Evolutionary conservation across 1,140 invertebrate species (phyloP).

Genomic region (Diuraphis noxia): DNA sequence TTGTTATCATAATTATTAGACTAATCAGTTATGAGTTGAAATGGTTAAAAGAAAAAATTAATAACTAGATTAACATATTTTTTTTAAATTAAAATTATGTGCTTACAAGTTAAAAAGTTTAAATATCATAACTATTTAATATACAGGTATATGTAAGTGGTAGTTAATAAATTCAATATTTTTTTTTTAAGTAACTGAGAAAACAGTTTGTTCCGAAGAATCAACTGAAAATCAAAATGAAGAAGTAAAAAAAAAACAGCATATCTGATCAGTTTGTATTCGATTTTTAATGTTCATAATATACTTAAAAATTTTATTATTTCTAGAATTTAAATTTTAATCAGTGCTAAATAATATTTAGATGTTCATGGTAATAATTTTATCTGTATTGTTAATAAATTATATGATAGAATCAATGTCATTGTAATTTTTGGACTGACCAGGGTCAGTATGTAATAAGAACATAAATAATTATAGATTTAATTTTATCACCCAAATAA

Average conservation of each 20-base stretch:
- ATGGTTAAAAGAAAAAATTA: not conserved
- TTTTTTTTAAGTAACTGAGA: not conserved
- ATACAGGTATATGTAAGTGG: too few relatives aligned
- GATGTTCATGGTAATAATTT: not conserved
- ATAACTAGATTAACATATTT: not conserved
- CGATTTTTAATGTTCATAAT: not conserved
- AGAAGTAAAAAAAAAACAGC: not conserved
- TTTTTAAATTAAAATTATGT: not conserved
- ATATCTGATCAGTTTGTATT: conserved; percentile 6
- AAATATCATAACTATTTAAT: not conserved
- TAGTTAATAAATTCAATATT: not conserved
- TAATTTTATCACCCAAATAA: not conserved
- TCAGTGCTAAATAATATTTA: not conserved
- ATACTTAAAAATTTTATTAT: not conserved
- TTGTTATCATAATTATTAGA: not conserved
- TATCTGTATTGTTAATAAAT: not conserved
- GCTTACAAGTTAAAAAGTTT: not conserved
- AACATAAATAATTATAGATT: not conserved
- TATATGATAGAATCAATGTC: not conserved
- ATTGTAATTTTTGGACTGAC: conserved; percentile 1
- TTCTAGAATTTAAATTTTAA: not conserved
- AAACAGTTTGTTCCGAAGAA: not conserved
- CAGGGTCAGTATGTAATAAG: conserved; percentile 17
- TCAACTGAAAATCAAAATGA: not conserved
- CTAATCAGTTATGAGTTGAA: not conserved